Evolutionary conservation across 2,888 invertebrate genomes (phyloP), one percentile per base, ranked within the genome.

Genomic region (Xiphydria camelus): DNA sequence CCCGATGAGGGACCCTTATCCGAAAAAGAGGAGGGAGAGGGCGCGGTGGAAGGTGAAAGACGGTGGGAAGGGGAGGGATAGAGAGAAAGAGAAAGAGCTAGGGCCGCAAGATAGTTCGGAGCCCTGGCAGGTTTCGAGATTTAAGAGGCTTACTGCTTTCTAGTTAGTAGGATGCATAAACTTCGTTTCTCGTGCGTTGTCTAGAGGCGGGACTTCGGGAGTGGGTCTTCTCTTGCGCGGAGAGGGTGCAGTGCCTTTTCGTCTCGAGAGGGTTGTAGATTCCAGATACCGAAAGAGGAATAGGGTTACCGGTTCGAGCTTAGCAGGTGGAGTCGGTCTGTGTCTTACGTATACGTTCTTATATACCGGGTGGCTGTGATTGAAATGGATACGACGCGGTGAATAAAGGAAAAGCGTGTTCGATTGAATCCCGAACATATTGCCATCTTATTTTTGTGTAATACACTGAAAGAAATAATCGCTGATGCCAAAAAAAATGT

Each of bases 251-350:
- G n/a, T 23, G 33, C n/a, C n/a, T n/a, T n/a, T 31, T 3, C n/a
- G 22, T 2, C 19, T 17, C 9, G 3, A 17, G 35, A 22, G 36
- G 33, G 55, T 59, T 53, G 63, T 61, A 66, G 67, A 68, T 64
- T 59, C 49, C 38, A 66, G 68, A 66, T 66, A 66, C 51, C 56
- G 32, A 42, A 32, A 41, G 49, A 46, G 60, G 61, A 62, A 64
- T 65, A 61, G 64, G 59, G 61, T 66, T 68, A 63, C 58, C 46
- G 51, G 51, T 49, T 54, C 49, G 45, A 31, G 49, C 47, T 58
- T 56, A 55, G 62, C 67, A 66, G 67, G 68, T 67, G 67, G 59
- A 67, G 59, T 50, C 51, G 57, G 56, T 38, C 48, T 50, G 34
- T 22, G 35, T n/a, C n/a, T n/a, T n/a, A n/a, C n/a, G n/a, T n/a